Evolutionary conservation across 2,797 vertebrate species (phyloP), one percentile per base, ranked within the genome.

Genomic region (Ispidina picta): DNA sequence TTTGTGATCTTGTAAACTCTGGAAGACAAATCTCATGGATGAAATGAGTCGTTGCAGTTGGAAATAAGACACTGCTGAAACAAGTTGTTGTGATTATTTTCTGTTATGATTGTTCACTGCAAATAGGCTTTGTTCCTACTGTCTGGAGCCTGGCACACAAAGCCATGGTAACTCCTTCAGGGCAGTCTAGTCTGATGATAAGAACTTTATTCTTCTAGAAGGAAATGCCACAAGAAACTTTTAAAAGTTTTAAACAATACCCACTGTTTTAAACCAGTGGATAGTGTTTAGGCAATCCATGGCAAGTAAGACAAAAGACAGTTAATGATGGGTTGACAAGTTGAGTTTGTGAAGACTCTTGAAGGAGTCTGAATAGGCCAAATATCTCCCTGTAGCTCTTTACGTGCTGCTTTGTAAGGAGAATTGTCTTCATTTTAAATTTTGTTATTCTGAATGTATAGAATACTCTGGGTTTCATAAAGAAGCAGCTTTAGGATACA

Each of bases 1-100:
- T 64, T 69, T 92, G 76, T 63, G 85, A 66, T 73, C 90, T 85
- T 92, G 68, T 92, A 90, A 94, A 89, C 79, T 60, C 33, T 65
- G 78, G 54, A 17, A 86, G 90, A 88, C 85, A 90, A 83, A 85
- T 85, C 62, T 91, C 28, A 41, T 39, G 63, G 49, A 89, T 66
- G 43, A 95, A 89, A 89, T 85, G 55, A 59, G 70, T 93, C 51
- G 1, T 43, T 93, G 72, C 66, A 63, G 83, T 49, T 79, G 63
- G 66, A 86, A 88, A 85, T 75, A 69, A 82, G 77, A 64, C 25
- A n/a, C 35, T 69, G 43, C 72, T 78, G 58, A 44, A 85, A 83
- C 69, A 77, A 12, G 46, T 39, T 18, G 49, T 39, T 58, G 80
- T 33, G 52, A 59, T 74, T 70, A 19, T 76, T 90, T 78, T 76